phyloP scores from a whole-genome alignment of 2,113 vertebrate species.

The Tichodroma muraria region DNA sequence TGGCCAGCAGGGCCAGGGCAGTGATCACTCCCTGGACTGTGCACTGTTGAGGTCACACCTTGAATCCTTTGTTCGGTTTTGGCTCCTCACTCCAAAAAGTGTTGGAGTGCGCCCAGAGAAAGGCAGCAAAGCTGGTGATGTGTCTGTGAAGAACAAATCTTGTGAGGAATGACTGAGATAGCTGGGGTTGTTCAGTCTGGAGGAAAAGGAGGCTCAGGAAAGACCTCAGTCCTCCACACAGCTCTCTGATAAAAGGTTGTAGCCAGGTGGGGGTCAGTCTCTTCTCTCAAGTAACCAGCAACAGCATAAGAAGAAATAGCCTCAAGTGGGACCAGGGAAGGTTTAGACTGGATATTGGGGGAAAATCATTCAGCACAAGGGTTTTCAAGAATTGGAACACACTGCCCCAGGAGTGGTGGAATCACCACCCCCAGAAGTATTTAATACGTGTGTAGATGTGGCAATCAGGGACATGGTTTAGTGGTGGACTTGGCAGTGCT shows the following conservation, averaged over 20 bases:
- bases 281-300: not conserved
- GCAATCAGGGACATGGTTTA: not conserved
- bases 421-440: not conserved
- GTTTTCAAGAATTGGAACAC: not conserved
- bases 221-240: not conserved
- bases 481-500: not conserved
- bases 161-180: not conserved
- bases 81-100: too few relatives aligned
- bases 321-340: not conserved
- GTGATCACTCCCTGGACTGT: accelerated
- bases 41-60: not conserved
- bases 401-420: not conserved
- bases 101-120: not conserved
- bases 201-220: not conserved
- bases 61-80: not conserved
- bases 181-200: too few relatives aligned
- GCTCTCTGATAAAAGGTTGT: not conserved
- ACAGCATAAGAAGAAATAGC: not conserved
- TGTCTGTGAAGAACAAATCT: not conserved
- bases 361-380: not conserved
- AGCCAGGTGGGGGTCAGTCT: not conserved
- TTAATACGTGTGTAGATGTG: not conserved
- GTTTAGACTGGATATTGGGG: not conserved
- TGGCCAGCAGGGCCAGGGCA: not conserved
- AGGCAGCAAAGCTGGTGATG: not conserved